Evolutionary conservation across 2,113 vertebrate species (phyloP), one percentile per base, ranked within the genome.

Genomic region (Limnothrissa miodon): DNA sequence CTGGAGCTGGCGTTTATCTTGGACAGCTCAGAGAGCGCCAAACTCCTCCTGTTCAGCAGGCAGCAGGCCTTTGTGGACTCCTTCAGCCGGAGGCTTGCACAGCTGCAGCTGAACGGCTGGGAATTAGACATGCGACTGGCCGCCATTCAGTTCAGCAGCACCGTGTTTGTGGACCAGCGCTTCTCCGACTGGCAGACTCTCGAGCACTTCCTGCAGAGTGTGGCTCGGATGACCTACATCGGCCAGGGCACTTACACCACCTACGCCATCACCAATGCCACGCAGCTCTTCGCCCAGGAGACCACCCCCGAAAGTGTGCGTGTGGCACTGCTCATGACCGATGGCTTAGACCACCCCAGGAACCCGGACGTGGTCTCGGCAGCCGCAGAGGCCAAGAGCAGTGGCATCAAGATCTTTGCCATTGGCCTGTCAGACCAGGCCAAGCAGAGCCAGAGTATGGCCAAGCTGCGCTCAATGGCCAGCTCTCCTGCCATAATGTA

Each of bases 11-110:
- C 92, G 5, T 98, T 97, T 91, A 93, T 97, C 36, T 79, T 98
- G 91, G 97, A 99, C 93, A 98, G 97, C 87, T 99, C 97, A 0
- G 97, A 98, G 90, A 97, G 95, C 45, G 95, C 95, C 21, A 96
- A 94, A 88, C 89, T 87, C 25, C 3, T 79, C 42, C 88, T 96
- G 78, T 98, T 97, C 83, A 90, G 94, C 80, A 90, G 90, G 87
- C 94, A 97, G 93, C 98, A 97, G 92, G 62, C 89, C 39, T 97
- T 98, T 80, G 94, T 96, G 88, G 66, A 88, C 84, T 88, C 86
- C 23, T 86, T 98, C 88, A 95, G 94, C 87, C 93, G 94, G 1
- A 91, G 83, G 7, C 78, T 98, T 84, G 90, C 94, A 59, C 90
- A 89, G 56, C 87, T 95, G 88, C 93, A 93, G 84, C 87, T 94